Percentiles rank a stretch among this genome's conserved stretches.
phyloP scores from a whole-genome alignment of 2,888 invertebrate genomes.

The Coleophora deauratella region DNA sequence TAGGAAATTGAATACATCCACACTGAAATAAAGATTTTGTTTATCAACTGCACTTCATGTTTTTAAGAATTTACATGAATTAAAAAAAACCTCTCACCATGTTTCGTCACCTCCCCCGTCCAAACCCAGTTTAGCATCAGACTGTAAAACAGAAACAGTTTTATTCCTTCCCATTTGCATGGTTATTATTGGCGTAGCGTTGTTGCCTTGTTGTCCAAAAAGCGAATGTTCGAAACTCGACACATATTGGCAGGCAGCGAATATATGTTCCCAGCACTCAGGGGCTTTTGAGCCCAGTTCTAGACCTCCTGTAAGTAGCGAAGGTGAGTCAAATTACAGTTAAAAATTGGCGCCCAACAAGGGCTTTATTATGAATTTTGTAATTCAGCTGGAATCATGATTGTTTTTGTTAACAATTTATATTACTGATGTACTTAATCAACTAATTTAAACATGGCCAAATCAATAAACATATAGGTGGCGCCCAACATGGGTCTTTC shows the following conservation, averaged over 20 bases:
- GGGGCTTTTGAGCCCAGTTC: constrained; percentile 94
- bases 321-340: neutral
- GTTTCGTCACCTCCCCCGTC: constrained; percentile 80
- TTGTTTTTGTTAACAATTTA: no score
- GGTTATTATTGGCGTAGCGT: constrained; percentile 76
- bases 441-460: no score
- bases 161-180: constrained; percentile 78
- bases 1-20: constrained; percentile 89
- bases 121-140: constrained; percentile 70
- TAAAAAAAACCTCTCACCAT: no score
- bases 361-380: no score
- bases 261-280: constrained; percentile 97
- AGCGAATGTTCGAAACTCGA: constrained; percentile 92
- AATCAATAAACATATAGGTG: neutral
- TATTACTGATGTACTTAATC: no score
- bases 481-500: constrained; percentile 7
- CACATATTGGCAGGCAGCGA: constrained; percentile 94
- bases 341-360: neutral
- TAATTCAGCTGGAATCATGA: no score
- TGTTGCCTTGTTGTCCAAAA: constrained; percentile 87
- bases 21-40: constrained; percentile 59
- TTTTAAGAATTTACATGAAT: no score
- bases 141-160: constrained; percentile 75
- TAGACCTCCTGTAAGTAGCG: constrained; percentile 75
- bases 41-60: no score